Base-by-base conservation (phyloP, 2,888 invertebrate genomes). In the Galerucella calmariensis region DNA sequence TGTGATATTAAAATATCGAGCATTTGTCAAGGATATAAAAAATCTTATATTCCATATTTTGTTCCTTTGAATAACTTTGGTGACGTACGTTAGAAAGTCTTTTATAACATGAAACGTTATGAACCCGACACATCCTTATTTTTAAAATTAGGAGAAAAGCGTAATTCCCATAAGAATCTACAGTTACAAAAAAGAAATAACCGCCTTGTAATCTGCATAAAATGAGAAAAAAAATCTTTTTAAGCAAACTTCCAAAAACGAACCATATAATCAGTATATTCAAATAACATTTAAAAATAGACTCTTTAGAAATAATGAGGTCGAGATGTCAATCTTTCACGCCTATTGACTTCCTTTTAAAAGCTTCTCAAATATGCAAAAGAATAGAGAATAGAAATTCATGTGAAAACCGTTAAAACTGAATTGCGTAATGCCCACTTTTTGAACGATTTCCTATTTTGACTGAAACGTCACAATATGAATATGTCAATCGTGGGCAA, bases 251-350 rank as follows among this genome's bases (percentile, higher is more conserved):
- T 24, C 46, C n/a, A 66, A 65, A 73, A 73, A 59, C 51, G 66
- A 74, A 74, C 58, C 66, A 41, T 74, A 70, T 73, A 73, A 73
- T 73, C 73, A 66, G 66, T 58, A 73, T 72, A 75, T 77, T 75
- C 77, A 75, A 77, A 77, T 77, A 72, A 75, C 72, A 74, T 74
- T 69, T 72, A 72, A 73, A 77, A 74, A 74, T 75, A 74, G 74
- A 77, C 74, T 74, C 65, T 58, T 75, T 67, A 56, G 74, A 78
- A 81, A 83, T 83, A 83, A 82, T 81, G 82, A 81, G 79, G 79
- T 79, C 72, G 79, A 82, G 76, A 79, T 83, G 84, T 84, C 84
- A 84, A 84, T 84, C 84, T 81, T 83, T 83, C 83, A 82, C 84
- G 83, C 81, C 80, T 80, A 83, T 84, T 83, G 83, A 84, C 83